These are phyloP conservation scores for Leuciscus waleckii DNA, from an alignment of 2,797 vertebrate genomes.

Conservation along the genomic window DNA sequence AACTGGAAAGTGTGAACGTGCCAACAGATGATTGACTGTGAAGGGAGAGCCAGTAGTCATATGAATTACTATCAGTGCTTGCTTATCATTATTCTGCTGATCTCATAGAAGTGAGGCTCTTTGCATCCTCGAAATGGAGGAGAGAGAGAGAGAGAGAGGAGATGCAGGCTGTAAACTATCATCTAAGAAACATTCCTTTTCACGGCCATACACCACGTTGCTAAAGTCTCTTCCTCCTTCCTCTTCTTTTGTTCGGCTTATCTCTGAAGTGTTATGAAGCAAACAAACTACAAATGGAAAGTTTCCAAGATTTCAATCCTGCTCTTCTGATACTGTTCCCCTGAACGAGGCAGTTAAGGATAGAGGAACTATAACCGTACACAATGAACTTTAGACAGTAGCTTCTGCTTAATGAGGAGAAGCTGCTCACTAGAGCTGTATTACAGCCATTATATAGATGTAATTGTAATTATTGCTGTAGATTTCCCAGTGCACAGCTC, in stretches of 20 bases:
- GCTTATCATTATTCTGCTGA: neutral
- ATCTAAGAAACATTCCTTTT: neutral
- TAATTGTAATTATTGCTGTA: neutral
- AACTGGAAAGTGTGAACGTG: neutral
- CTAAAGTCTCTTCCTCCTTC: neutral
- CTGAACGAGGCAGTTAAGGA: neutral
- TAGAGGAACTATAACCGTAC: neutral
- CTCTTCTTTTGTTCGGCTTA: neutral
- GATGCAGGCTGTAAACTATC: neutral
- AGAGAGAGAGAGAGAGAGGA: neutral
- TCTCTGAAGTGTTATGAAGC: neutral
- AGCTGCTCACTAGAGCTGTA: neutral
- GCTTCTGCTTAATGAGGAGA: neutral
- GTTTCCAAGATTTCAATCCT: neutral
- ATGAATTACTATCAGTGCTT: neutral
- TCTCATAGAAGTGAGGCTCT: neutral
- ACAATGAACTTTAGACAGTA: neutral
- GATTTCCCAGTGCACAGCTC: neutral
- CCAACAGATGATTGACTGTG: neutral
- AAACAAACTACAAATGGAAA: neutral
- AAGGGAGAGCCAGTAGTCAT: neutral
- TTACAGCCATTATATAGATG: neutral
- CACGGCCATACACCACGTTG: neutral
- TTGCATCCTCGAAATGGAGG: neutral
- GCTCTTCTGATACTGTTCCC: neutral